Percentiles rank a stretch among this genome's conserved stretches.
These are phyloP conservation scores for Octomys mimax DNA, from an alignment of 2,797 vertebrate genomes.

Conservation along the genomic window DNA sequence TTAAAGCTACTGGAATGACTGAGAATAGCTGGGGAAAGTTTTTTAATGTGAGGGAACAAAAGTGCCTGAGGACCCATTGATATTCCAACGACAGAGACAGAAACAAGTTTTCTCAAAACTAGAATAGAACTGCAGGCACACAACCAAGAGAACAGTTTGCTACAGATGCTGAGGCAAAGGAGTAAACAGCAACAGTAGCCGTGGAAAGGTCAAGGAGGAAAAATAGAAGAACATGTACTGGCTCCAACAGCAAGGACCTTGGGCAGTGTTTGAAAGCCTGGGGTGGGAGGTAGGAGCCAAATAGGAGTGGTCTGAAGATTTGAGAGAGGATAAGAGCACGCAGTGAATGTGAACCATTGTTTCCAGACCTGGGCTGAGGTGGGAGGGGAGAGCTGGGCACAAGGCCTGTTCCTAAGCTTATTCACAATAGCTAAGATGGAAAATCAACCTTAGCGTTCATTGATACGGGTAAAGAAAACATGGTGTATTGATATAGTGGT, in stretches of 20 bases:
- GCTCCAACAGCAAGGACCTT: not conserved
- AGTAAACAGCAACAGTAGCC: not conserved
- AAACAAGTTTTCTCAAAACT: not conserved
- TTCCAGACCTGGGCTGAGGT: not conserved
- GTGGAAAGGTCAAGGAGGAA: not conserved
- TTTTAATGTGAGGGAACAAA: not conserved
- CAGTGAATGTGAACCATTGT: not conserved
- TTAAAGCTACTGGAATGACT: not conserved
- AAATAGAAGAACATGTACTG: not conserved
- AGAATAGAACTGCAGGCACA: not conserved
- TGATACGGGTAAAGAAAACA: not conserved
- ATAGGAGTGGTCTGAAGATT: not conserved
- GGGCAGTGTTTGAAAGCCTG: not conserved
- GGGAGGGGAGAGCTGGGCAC: not conserved
- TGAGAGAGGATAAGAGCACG: not conserved
- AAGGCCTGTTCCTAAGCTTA: not conserved
- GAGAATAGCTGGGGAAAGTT: not conserved
- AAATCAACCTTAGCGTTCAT: not conserved
- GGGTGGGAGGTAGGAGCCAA: not conserved
- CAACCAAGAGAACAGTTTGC: not conserved
- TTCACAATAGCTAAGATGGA: not conserved
- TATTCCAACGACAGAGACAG: not conserved
- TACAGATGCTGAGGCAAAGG: not conserved
- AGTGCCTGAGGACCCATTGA: not conserved
- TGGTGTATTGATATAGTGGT: not conserved